phyloP scores from a whole-genome alignment of 2,113 vertebrate species.

The Phalacrocorax brasilianus region DNA sequence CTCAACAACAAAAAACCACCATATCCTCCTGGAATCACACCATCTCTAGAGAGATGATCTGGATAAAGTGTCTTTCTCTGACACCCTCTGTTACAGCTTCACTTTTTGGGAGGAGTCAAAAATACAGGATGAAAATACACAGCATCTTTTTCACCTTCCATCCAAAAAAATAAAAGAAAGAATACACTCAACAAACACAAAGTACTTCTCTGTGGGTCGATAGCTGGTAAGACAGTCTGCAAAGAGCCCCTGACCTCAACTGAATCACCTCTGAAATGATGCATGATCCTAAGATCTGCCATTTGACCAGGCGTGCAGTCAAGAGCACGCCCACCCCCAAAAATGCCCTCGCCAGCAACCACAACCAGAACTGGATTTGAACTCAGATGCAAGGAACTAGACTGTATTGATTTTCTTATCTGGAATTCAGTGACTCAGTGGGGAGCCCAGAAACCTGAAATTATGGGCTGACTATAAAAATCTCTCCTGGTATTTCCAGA shows the following conservation, averaged over 20 bases:
- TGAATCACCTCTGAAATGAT: background rate
- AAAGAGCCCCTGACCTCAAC: background rate
- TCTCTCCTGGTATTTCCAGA: background rate
- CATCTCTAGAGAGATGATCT: background rate
- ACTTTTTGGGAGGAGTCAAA: background rate
- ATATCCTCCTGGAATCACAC: background rate
- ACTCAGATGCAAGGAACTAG: background rate
- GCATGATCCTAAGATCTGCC: background rate
- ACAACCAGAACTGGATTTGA: slow-evolving; percentile 13
- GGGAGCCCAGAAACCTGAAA: background rate
- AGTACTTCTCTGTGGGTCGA: background rate
- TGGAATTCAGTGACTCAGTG: background rate
- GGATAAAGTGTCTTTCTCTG: background rate
- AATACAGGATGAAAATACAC: background rate
- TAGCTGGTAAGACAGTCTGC: background rate
- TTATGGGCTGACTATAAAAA: background rate
- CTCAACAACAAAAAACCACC: background rate
- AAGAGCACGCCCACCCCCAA: background rate
- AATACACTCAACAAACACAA: background rate
- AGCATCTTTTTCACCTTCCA: background rate
- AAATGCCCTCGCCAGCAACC: background rate
- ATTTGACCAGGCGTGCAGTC: background rate
- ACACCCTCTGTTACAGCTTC: background rate
- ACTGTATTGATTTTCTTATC: slow-evolving; percentile 28
- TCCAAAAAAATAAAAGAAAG: background rate